A percentile compares a stretch with the other conserved stretches of the same genome.
phyloP scores from a whole-genome alignment of 2,888 invertebrate genomes.

The Hetaerina titia region DNA sequence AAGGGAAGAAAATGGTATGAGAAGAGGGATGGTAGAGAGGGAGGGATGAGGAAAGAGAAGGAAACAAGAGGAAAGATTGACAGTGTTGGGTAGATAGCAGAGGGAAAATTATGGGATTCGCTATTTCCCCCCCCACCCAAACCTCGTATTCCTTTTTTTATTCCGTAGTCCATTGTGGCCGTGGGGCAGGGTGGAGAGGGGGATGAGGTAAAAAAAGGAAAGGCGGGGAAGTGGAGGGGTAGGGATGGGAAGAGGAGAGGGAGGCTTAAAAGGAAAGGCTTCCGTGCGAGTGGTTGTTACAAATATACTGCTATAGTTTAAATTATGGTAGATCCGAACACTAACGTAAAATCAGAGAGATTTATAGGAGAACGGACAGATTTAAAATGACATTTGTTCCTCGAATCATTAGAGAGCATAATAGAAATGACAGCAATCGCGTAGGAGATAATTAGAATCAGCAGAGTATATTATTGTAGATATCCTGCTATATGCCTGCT shows the following conservation, averaged over 20 bases:
- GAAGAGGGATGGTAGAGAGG: not conserved
- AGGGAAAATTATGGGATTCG: slow-evolving; percentile 1
- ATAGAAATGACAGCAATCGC: too few relatives aligned
- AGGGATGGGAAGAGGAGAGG: not conserved
- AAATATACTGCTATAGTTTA: too few relatives aligned
- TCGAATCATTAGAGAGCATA: too few relatives aligned
- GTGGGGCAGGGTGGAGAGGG: not conserved
- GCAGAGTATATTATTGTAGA: too few relatives aligned
- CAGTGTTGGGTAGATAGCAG: not conserved
- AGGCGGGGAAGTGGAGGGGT: not conserved
- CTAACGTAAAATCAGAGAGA: too few relatives aligned
- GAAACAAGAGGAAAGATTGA: not conserved
- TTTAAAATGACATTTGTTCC: too few relatives aligned
- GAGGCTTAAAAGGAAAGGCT: not conserved
- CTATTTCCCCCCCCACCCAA: not conserved
- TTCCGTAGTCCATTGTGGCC: not conserved
- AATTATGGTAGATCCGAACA: too few relatives aligned
- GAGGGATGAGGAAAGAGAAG: not conserved
- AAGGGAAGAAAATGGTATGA: not conserved
- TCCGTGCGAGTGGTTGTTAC: not conserved
- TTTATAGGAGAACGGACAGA: too few relatives aligned
- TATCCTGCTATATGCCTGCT: too few relatives aligned
- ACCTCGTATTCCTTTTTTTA: not conserved
- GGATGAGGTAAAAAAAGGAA: not conserved
- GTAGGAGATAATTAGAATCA: too few relatives aligned